These are phyloP conservation scores for Rhincodon typus DNA, from an alignment of 2,797 vertebrate genomes.

Conservation along the genomic window DNA sequence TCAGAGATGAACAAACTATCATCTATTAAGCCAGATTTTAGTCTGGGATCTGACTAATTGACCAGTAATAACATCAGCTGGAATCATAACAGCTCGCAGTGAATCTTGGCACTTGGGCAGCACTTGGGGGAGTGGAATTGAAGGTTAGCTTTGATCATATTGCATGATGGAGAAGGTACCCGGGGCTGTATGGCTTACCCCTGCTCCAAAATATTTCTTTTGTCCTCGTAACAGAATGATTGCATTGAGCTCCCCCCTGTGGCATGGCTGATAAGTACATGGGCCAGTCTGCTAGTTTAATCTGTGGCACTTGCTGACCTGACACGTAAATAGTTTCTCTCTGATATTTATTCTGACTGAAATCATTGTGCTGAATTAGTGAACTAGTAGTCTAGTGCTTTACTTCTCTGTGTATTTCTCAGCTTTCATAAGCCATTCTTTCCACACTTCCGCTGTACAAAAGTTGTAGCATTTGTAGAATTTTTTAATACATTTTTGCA, in stretches of 20 bases:
- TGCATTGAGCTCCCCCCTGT: neutral
- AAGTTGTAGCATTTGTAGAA: no score
- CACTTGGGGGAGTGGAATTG: no score
- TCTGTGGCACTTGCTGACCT: neutral
- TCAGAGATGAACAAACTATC: no score
- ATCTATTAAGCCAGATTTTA: no score
- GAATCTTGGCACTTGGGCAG: neutral
- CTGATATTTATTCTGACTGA: neutral
- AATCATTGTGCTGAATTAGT: neutral
- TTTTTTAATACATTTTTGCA: neutral
- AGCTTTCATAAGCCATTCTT: neutral
- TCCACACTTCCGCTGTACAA: neutral
- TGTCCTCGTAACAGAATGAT: neutral
- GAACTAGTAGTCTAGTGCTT: neutral
- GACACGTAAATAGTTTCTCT: neutral
- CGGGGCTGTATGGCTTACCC: no score
- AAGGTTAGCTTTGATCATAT: no score
- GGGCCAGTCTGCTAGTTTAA: neutral
- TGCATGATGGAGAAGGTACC: no score
- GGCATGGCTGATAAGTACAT: neutral
- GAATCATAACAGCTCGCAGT: no score
- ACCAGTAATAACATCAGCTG: no score
- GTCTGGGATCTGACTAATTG: no score
- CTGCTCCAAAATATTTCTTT: no score
- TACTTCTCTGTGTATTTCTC: neutral